A percentile compares a stretch with the other conserved stretches of the same genome.
These are phyloP conservation scores for Silurus aristotelis DNA, from an alignment of 2,797 vertebrate genomes.

Conservation along the genomic window DNA sequence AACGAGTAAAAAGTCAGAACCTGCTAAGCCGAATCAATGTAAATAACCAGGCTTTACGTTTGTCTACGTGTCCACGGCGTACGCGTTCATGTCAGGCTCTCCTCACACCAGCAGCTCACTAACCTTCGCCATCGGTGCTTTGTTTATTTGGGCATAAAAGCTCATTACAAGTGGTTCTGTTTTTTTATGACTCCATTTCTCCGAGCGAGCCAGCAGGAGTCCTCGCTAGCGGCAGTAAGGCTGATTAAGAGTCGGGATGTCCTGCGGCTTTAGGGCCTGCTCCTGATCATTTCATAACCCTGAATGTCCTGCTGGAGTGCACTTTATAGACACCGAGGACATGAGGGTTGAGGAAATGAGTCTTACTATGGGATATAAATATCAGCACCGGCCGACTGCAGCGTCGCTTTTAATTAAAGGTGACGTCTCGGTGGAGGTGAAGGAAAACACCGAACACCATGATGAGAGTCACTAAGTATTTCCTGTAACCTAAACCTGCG, in stretches of 20 bases:
- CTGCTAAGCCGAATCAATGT: neutral
- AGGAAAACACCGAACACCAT: conserved; percentile 18
- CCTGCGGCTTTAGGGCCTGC: conserved; percentile 38
- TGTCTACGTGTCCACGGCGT: neutral
- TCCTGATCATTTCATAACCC: conserved; percentile 46
- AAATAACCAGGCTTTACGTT: neutral
- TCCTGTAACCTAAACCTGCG: neutral
- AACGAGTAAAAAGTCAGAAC: neutral
- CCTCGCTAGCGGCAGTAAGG: conserved; percentile 45
- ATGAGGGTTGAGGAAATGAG: conserved; percentile 39
- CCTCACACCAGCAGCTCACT: neutral
- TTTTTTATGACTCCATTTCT: conserved; percentile 44
- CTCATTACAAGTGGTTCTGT: conserved; percentile 31
- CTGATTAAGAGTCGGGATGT: conserved; percentile 53
- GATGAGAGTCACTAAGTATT: neutral
- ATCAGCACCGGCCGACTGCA: conserved; percentile 9
- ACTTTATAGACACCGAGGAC: conserved; percentile 49
- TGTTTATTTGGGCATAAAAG: conserved; percentile 48
- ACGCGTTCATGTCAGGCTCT: no score
- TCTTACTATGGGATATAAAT: conserved; percentile 47
- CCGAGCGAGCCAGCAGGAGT: conserved; percentile 28
- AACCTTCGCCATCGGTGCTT: conserved; percentile 32
- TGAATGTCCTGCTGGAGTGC: conserved; percentile 42
- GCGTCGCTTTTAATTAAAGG: conserved; percentile 52
- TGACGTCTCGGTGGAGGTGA: conserved; percentile 31